phyloP scores from a whole-genome alignment of 2,113 vertebrate genomes.

The Amia ocellicauda region DNA sequence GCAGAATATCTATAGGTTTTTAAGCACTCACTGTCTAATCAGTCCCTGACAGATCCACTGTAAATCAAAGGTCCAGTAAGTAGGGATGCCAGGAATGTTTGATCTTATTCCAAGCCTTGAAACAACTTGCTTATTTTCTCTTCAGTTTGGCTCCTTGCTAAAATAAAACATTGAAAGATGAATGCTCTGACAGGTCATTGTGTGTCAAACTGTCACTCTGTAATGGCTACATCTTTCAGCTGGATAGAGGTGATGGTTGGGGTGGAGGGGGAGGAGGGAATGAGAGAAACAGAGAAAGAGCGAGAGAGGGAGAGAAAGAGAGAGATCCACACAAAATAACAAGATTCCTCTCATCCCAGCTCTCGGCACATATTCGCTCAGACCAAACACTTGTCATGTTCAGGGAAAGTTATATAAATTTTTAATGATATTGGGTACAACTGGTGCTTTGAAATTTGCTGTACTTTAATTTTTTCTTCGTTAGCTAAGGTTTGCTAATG shows the following conservation, averaged over 20 bases:
- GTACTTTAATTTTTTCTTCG: constrained; percentile 92
- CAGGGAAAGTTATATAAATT: constrained; percentile 90
- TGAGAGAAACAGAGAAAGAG: constrained; percentile 31
- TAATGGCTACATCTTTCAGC: constrained; percentile 93
- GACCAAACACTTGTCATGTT: constrained; percentile 87
- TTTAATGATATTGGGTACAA: constrained; percentile 96
- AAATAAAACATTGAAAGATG: constrained; percentile 92
- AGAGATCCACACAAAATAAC: constrained; percentile 65
- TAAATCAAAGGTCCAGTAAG: constrained; percentile 86
- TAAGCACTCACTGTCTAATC: constrained; percentile 82
- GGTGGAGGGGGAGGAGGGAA: constrained; percentile 60
- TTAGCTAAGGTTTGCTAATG: constrained; percentile 90
- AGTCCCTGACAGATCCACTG: constrained; percentile 81
- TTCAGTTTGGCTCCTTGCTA: constrained; percentile 82
- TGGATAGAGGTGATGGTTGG: constrained; percentile 73
- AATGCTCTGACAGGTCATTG: constrained; percentile 91
- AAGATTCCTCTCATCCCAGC: constrained; percentile 68
- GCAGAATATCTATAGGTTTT: constrained; percentile 77
- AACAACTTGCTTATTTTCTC: constrained; percentile 92
- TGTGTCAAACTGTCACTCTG: constrained; percentile 92
- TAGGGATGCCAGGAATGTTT: constrained; percentile 83
- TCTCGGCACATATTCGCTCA: constrained; percentile 79
- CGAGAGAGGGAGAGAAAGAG: no score
- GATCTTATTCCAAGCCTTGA: constrained; percentile 87
- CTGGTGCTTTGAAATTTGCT: constrained; percentile 93